Conservation (phyloP, 2,113 vertebrate genomes). For the Chrysochloris asiatica region DNA sequence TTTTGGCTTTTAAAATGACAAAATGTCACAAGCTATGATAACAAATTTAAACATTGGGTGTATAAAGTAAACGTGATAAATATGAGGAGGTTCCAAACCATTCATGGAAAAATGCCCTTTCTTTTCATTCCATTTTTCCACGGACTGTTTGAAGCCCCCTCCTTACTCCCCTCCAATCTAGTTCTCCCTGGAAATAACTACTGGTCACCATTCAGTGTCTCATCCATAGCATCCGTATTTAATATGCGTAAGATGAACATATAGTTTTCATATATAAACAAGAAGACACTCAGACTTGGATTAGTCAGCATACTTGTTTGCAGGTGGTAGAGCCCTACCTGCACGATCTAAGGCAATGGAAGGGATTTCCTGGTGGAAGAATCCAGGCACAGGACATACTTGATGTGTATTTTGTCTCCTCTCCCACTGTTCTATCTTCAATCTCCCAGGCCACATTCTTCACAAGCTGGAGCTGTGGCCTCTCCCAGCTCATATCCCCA, state of each 20-base stretch:
- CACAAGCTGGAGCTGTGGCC: not conserved
- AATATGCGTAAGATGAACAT: not conserved
- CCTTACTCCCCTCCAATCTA: not conserved
- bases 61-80: not conserved
- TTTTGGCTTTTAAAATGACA: slow-evolving; percentile 26
- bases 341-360: no score
- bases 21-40: not conserved
- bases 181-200: not conserved
- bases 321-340: slow-evolving; percentile 19
- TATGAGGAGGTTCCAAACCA: no score
- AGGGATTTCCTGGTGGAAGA: no score
- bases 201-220: not conserved
- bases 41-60: slow-evolving; percentile 6
- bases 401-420: not conserved
- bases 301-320: not conserved
- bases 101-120: no score
- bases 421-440: not conserved
- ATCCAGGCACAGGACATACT: not conserved
- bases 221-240: not conserved
- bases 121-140: no score
- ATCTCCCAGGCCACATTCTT: not conserved
- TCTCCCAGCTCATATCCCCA: not conserved
- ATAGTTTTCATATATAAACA: not conserved
- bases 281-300: slow-evolving; percentile 20
- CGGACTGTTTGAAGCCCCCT: no score